Evolutionary conservation across 2,797 vertebrate species (phyloP).

Genomic region (Macropodus opercularis): DNA sequence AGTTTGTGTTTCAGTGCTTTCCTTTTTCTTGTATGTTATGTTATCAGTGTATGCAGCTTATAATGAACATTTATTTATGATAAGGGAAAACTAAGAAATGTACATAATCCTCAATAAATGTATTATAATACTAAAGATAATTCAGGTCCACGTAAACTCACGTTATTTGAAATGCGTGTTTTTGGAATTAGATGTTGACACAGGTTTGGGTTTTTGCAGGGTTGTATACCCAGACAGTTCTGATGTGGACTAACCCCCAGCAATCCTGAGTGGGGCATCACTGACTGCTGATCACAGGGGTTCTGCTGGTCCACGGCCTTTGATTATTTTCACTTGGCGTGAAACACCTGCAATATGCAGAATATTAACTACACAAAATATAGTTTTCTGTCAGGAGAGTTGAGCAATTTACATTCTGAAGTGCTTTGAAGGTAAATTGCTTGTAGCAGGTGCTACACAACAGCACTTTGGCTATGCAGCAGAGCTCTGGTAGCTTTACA

Average conservation of each 20-base stretch:
- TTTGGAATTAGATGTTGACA: not conserved
- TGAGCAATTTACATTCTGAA: constrained; percentile 36
- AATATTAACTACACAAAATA: constrained; percentile 46
- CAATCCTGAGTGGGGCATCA: constrained; percentile 25
- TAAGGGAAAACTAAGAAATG: too few relatives aligned
- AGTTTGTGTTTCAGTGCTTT: too few relatives aligned
- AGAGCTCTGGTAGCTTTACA: constrained; percentile 30
- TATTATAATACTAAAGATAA: not conserved
- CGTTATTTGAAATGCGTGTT: not conserved
- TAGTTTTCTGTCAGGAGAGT: constrained; percentile 7
- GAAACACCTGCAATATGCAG: constrained; percentile 53
- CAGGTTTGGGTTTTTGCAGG: constrained; percentile 26
- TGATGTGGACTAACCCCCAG: constrained; percentile 40
- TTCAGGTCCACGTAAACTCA: not conserved
- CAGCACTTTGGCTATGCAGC: constrained; percentile 17
- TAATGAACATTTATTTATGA: too few relatives aligned
- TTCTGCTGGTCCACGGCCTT: constrained; percentile 45
- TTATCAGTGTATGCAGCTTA: too few relatives aligned
- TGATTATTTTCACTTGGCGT: constrained; percentile 44
- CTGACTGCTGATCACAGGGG: constrained; percentile 46
- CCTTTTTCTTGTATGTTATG: too few relatives aligned
- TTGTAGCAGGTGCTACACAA: constrained; percentile 25
- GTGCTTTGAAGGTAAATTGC: constrained; percentile 28
- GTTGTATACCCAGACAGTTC: constrained; percentile 14
- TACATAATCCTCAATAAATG: too few relatives aligned